Evolutionary conservation across 2,888 invertebrate genomes (phyloP).

Genomic region (Sesia apiformis): DNA sequence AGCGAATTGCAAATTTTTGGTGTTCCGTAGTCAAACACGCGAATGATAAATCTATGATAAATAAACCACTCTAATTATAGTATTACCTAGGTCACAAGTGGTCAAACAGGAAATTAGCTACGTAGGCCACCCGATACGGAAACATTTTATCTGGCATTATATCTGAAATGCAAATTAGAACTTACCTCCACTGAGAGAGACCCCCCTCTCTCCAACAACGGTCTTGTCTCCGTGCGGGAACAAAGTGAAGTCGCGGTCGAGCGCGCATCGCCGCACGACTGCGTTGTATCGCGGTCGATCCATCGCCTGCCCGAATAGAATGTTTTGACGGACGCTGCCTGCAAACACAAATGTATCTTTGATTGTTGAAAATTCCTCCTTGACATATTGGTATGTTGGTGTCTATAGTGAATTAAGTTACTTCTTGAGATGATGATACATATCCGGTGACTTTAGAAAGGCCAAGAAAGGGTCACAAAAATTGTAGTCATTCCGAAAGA

Average conservation of each 20-base stretch:
- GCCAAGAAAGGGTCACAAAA: too few relatives aligned
- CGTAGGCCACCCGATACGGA: too few relatives aligned
- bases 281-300: conserved; percentile 78
- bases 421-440: too few relatives aligned
- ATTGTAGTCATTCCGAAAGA: too few relatives aligned
- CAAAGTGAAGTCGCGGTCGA: conserved; percentile 82
- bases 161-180: neutral
- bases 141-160: too few relatives aligned
- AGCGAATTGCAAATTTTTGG: too few relatives aligned
- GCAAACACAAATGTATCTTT: conserved; percentile 1
- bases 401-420: too few relatives aligned
- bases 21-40: too few relatives aligned
- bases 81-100: neutral
- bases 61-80: neutral
- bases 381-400: too few relatives aligned
- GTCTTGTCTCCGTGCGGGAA: conserved; percentile 90
- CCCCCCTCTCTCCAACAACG: conserved; percentile 89
- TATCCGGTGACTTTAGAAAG: too few relatives aligned
- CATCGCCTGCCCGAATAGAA: conserved; percentile 89
- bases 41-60: neutral
- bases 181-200: conserved; percentile 86
- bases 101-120: neutral
- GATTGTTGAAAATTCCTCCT: too few relatives aligned
- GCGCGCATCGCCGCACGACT: conserved; percentile 81
- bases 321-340: conserved; percentile 91